Evolutionary conservation across 2,888 invertebrate genomes (phyloP), one percentile per base, ranked within the genome.

Genomic region (Pristionchus fissidentatus): DNA sequence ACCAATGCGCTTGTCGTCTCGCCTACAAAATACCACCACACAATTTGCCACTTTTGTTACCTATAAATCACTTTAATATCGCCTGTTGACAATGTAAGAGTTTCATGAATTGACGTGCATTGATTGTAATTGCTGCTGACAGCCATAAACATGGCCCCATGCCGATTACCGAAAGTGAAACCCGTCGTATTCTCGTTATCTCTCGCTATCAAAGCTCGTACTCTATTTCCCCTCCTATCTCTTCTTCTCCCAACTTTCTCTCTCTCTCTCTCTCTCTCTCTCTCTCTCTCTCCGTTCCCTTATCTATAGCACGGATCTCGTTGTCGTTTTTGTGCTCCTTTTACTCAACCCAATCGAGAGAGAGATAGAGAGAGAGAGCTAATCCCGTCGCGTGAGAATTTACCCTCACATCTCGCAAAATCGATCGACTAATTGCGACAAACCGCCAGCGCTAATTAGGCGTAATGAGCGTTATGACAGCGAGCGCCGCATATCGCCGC

Each of bases 111-210:
- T n/a, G n/a, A n/a, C n/a, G n/a, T n/a, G n/a, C n/a, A n/a, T n/a
- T n/a, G n/a, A n/a, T n/a, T n/a, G n/a, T n/a, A n/a, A n/a, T n/a
- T n/a, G n/a, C n/a, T n/a, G n/a, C n/a, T n/a, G n/a, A n/a, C n/a
- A n/a, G n/a, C n/a, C n/a, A n/a, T n/a, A n/a, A n/a, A n/a, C n/a
- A n/a, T n/a, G n/a, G n/a, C n/a, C n/a, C n/a, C n/a, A n/a, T n/a
- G n/a, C n/a, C n/a, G n/a, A n/a, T n/a, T n/a, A n/a, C 19, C n/a
- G 26, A 70, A 70, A 70, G 43, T 41, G 62, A 62, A 62, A 43
- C 15, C 13, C 41, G 19, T n/a, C 4, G 3, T 15, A 13, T n/a
- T 4, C 22, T 55, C 66, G 8, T 43, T 70, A 41, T 41, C 70
- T 66, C 62, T 0, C 22, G n/a, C n/a, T n/a, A n/a, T n/a, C n/a